These are phyloP conservation scores for Lagenorhynchus albirostris DNA, from an alignment of 2,113 vertebrate genomes.

Conservation along the genomic window DNA sequence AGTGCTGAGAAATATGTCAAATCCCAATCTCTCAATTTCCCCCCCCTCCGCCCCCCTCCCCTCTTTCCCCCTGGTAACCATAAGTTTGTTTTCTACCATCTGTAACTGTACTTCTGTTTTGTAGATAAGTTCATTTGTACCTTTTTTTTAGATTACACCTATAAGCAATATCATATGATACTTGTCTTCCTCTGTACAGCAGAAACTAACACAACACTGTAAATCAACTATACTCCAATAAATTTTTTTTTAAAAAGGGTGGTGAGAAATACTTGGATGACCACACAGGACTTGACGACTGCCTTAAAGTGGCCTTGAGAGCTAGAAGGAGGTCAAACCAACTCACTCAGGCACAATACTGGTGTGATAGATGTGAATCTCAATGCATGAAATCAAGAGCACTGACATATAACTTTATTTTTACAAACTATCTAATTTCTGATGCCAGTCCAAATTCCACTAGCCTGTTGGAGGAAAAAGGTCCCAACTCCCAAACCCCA, in stretches of 20 bases:
- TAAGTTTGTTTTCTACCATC: too few relatives aligned
- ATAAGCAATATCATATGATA: too few relatives aligned
- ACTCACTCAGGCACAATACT: not conserved
- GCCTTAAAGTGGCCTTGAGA: not conserved
- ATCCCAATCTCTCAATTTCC: too few relatives aligned
- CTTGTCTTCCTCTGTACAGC: too few relatives aligned
- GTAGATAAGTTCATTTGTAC: too few relatives aligned
- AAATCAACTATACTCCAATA: too few relatives aligned
- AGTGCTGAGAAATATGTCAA: not conserved
- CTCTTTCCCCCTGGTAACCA: too few relatives aligned
- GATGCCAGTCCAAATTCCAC: not conserved
- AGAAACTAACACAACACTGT: too few relatives aligned
- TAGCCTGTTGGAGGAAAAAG: not conserved
- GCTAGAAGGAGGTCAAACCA: not conserved
- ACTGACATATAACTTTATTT: not conserved
- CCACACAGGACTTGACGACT: not conserved
- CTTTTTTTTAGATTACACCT: too few relatives aligned
- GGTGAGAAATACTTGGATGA: not conserved
- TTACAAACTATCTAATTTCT: not conserved
- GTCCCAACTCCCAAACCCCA: accelerated
- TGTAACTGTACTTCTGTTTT: too few relatives aligned
- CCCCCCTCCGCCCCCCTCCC: too few relatives aligned
- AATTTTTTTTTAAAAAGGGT: too few relatives aligned
- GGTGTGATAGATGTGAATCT: not conserved
- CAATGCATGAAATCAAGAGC: not conserved